phyloP scores from a whole-genome alignment of 2,113 vertebrate species.

The Plectropomus leopardus region DNA sequence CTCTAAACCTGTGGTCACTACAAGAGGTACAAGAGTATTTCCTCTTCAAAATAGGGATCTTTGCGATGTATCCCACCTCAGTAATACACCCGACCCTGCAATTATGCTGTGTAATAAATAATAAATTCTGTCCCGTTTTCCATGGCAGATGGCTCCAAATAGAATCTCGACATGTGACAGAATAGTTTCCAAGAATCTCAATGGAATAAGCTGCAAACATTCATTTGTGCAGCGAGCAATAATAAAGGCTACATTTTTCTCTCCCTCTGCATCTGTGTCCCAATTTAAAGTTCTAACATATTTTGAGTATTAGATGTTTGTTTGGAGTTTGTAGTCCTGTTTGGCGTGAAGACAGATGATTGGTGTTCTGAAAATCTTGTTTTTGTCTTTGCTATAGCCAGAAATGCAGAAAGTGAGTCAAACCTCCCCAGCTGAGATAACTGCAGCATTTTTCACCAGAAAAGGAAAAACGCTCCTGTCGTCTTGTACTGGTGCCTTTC shows the following conservation, averaged over 20 bases:
- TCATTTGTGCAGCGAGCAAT: slow-evolving; percentile 56
- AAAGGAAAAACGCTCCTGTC: slow-evolving; percentile 2
- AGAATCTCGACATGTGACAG: slow-evolving; percentile 74
- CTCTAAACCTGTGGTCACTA: slow-evolving; percentile 10
- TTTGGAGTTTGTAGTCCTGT: slow-evolving; percentile 10
- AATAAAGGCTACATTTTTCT: slow-evolving; percentile 49
- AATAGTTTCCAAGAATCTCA: slow-evolving; percentile 79
- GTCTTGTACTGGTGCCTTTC: slow-evolving; percentile 24
- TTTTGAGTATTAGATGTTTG: slow-evolving; percentile 29
- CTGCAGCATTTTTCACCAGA: slow-evolving; percentile 29
- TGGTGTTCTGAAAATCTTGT: neutral
- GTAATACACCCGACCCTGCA: slow-evolving; percentile 58
- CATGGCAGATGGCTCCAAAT: slow-evolving; percentile 78
- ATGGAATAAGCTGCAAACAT: slow-evolving; percentile 68
- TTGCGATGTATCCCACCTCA: slow-evolving; percentile 50
- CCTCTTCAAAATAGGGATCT: slow-evolving; percentile 37
- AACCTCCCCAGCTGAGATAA: slow-evolving; percentile 22
- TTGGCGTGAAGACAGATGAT: slow-evolving; percentile 17
- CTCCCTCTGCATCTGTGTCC: slow-evolving; percentile 32
- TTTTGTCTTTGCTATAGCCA: neutral
- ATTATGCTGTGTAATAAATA: slow-evolving; percentile 74
- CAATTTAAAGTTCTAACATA: slow-evolving; percentile 45
- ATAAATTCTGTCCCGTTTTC: slow-evolving; percentile 76
- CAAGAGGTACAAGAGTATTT: slow-evolving; percentile 27
- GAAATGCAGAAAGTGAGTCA: slow-evolving; percentile 34